phyloP scores from a whole-genome alignment of 2,797 vertebrate species.

The Phataginus tetradactyla region DNA sequence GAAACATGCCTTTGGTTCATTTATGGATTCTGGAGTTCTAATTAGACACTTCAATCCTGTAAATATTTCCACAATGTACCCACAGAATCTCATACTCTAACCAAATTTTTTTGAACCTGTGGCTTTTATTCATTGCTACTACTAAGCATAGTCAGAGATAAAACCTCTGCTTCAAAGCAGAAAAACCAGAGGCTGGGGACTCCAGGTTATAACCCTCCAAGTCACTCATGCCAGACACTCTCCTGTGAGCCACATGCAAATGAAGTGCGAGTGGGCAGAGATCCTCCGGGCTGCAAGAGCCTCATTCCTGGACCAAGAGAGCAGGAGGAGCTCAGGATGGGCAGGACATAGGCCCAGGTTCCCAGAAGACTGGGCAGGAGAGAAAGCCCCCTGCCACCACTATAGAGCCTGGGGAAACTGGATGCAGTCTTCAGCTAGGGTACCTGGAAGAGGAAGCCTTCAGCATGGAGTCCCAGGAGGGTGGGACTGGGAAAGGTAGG shows the following conservation, averaged over 20 bases:
- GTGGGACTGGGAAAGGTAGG: accelerated
- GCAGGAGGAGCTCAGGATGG: neutral
- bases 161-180: neutral
- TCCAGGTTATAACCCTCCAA: neutral
- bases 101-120: neutral
- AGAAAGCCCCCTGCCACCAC: accelerated
- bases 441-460: neutral
- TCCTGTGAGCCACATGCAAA: neutral
- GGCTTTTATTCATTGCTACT: neutral
- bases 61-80: neutral
- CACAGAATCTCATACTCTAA: neutral
- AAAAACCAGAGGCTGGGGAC: neutral
- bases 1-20: neutral
- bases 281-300: neutral
- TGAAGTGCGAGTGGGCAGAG: neutral
- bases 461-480: neutral
- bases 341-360: neutral
- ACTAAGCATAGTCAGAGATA: neutral
- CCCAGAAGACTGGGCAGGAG: neutral
- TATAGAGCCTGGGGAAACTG: neutral
- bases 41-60: neutral
- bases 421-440: neutral
- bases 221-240: neutral
- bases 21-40: neutral
- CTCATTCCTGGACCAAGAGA: neutral